These are phyloP conservation scores for Poecilobothrus nobilitatus DNA, from an alignment of 2,888 invertebrate genomes.

Conservation along the genomic window DNA sequence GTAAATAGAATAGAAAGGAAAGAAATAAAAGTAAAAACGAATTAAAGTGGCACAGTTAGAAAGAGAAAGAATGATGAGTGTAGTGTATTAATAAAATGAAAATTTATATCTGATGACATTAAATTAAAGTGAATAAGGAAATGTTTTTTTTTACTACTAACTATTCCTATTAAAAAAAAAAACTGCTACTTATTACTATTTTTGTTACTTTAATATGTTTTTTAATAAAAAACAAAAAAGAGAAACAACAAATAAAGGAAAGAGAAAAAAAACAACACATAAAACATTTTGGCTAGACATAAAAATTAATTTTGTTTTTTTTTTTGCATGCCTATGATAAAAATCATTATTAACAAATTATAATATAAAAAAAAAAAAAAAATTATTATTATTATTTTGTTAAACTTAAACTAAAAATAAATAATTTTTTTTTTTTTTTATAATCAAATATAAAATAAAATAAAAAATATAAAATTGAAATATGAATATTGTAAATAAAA, in stretches of 20 bases:
- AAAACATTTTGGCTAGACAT: not conserved
- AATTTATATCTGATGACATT: not conserved
- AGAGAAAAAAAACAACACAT: not conserved
- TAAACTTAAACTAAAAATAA: not conserved
- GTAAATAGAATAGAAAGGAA: not conserved
- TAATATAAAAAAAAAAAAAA: not conserved
- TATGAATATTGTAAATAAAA: no score
- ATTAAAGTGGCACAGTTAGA: not conserved
- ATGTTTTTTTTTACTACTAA: not conserved
- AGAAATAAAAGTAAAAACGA: no score
- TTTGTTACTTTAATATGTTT: no score
- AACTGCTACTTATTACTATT: no score
- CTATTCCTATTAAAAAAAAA: no score
- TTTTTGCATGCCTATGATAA: not conserved
- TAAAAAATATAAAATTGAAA: no score
- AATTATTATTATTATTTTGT: not conserved
- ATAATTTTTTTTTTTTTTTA: not conserved
- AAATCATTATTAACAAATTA: slow-evolving; percentile 5
- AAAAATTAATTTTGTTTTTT: not conserved
- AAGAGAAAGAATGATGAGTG: not conserved
- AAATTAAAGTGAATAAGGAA: slow-evolving; percentile 3
- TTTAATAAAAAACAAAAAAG: no score
- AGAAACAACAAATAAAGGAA: no score
- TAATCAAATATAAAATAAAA: not conserved
- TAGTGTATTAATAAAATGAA: slow-evolving; percentile 3